Conservation (phyloP, 2,113 vertebrate genomes). For the Trichomycterus rosablanca region DNA sequence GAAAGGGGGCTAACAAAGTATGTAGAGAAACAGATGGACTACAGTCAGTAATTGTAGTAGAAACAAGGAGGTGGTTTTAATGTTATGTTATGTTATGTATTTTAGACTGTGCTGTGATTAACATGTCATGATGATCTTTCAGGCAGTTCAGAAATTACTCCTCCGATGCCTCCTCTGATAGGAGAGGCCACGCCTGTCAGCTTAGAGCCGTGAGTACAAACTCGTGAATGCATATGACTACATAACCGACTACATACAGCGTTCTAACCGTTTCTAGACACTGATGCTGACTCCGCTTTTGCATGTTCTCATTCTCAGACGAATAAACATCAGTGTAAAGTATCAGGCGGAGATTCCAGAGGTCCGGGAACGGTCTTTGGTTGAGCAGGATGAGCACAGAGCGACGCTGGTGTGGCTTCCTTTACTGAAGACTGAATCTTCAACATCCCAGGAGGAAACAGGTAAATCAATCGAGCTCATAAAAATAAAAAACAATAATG, state of each 20-base stretch:
- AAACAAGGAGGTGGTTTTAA: too few species aligned
- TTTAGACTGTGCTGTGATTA: too few species aligned
- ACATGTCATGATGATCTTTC: conserved; percentile 3
- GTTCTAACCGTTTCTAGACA: too few species aligned
- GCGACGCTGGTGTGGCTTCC: conserved; percentile 88
- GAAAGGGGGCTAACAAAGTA: too few species aligned
- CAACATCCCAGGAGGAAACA: conserved; percentile 63
- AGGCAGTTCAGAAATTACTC: conserved; percentile 88
- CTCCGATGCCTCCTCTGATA: conserved; percentile 81
- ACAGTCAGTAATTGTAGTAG: too few species aligned
- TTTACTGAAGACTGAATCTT: conserved; percentile 60
- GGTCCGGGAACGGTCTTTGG: conserved; percentile 66
- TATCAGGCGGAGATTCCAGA: conserved; percentile 93
- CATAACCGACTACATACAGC: too few species aligned
- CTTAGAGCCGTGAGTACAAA: conserved; percentile 89
- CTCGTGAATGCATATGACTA: too few species aligned
- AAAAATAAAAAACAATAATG: too few species aligned
- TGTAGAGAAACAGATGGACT: too few species aligned
- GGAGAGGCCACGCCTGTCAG: conserved; percentile 86
- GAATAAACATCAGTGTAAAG: conserved; percentile 87
- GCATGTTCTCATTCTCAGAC: conserved; percentile 59
- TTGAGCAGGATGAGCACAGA: conserved; percentile 77
- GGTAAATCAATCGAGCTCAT: conserved; percentile 57
- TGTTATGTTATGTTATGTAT: too few species aligned
- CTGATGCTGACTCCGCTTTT: too few species aligned